phyloP scores from a whole-genome alignment of 2,113 vertebrate genomes.

The Tragelaphus buxtoni region DNA sequence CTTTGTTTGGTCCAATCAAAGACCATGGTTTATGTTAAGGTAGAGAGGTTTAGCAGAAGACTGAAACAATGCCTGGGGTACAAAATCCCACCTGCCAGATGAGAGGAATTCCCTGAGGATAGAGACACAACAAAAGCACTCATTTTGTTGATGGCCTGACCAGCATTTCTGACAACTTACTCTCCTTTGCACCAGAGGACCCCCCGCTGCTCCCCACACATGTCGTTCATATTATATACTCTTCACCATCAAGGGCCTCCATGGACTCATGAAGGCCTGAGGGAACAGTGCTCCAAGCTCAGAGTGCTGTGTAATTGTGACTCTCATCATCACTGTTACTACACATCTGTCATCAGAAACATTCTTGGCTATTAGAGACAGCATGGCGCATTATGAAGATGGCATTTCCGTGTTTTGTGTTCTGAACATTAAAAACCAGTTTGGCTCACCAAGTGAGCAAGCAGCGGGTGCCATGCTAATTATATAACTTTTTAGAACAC shows the following conservation, averaged over 20 bases:
- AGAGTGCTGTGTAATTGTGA: slow-evolving; percentile 5
- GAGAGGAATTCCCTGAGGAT: not conserved
- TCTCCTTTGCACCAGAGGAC: not conserved
- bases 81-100: not conserved
- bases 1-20: not conserved
- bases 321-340: slow-evolving; percentile 29
- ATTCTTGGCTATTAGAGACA: slow-evolving; percentile 6
- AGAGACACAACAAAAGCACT: not conserved
- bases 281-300: not conserved
- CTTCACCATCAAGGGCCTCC: not conserved
- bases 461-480: slow-evolving; percentile 49
- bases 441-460: slow-evolving; percentile 60
- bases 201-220: accelerated
- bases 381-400: not conserved
- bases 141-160: not conserved
- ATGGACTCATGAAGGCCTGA: not conserved
- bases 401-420: slow-evolving; percentile 44
- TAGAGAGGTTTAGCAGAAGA: not conserved
- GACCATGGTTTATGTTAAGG: not conserved
- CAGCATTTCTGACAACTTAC: not conserved
- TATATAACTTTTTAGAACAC: slow-evolving; percentile 45
- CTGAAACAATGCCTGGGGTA: not conserved
- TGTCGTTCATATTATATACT: not conserved
- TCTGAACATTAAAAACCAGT: slow-evolving; percentile 58
- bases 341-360: slow-evolving; percentile 21